Evolutionary conservation across 2,888 invertebrate genomes (phyloP).

Genomic region (Nowickia ferox): DNA sequence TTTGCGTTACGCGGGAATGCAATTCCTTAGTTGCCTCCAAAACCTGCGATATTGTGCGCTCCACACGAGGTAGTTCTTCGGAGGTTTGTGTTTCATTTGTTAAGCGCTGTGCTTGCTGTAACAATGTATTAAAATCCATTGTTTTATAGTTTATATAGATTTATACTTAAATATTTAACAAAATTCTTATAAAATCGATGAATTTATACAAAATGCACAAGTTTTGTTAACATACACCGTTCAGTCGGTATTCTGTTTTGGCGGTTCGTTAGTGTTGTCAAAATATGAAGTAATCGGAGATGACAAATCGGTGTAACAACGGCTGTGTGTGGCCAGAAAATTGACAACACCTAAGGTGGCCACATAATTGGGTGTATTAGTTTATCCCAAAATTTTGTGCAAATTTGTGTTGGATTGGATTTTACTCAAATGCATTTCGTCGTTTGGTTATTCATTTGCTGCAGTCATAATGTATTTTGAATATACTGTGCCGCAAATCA

Average conservation of each 20-base stretch:
- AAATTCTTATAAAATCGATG: conserved; percentile 9
- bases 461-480: no score
- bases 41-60: conserved; percentile 95
- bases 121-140: conserved; percentile 92
- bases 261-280: conserved; percentile 51
- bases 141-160: not conserved
- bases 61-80: conserved; percentile 92
- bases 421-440: not conserved
- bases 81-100: conserved; percentile 94
- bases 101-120: conserved; percentile 95
- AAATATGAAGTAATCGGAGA: not conserved
- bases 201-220: conserved; percentile 19
- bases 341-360: no score
- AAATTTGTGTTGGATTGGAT: no score
- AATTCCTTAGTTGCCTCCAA: conserved; percentile 95
- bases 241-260: conserved; percentile 43
- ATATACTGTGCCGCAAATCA: no score
- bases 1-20: conserved; percentile 93
- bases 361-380: no score
- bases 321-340: not conserved
- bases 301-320: conserved; percentile 1
- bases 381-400: no score
- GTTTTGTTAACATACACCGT: conserved; percentile 2
- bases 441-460: no score
- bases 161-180: conserved; percentile 18